Percentiles rank a stretch among this genome's conserved stretches.
Evolutionary conservation across 2,797 vertebrate genomes (phyloP).

Genomic region (Periparus ater): DNA sequence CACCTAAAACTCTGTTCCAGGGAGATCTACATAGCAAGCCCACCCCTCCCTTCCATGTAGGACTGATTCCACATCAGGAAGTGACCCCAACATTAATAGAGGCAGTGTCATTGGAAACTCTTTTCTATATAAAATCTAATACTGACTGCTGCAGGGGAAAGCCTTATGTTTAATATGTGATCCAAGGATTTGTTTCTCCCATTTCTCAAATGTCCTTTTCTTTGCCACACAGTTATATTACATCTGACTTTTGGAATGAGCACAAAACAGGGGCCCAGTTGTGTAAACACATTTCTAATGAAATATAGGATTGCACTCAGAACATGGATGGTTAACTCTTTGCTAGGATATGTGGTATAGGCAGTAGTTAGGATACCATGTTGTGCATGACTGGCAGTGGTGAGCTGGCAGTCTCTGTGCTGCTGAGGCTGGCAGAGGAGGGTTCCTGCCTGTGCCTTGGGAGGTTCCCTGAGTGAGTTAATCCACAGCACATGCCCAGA

Average conservation of each 20-base stretch:
- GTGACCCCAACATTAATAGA: background rate
- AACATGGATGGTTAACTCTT: background rate
- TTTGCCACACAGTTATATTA: background rate
- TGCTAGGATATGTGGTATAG: background rate
- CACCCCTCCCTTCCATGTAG: background rate
- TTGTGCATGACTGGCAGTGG: background rate
- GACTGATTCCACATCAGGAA: background rate
- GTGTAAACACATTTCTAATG: background rate
- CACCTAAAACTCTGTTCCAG: background rate
- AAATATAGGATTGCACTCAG: background rate
- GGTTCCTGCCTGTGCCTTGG: background rate
- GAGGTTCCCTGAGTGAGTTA: background rate
- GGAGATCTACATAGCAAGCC: background rate
- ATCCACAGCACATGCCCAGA: fast-evolving
- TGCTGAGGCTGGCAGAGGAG: background rate
- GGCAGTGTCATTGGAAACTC: background rate
- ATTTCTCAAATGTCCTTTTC: background rate
- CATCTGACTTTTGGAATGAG: slow-evolving; percentile 37
- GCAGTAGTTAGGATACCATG: background rate
- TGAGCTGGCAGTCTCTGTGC: fast-evolving
- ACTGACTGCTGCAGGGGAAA: slow-evolving; percentile 19
- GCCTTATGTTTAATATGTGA: background rate
- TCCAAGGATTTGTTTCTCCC: background rate
- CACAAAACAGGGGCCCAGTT: background rate
- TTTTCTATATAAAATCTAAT: background rate